Base-by-base conservation (phyloP, 2,888 invertebrate genomes). In the Pristionchus mayeri region DNA sequence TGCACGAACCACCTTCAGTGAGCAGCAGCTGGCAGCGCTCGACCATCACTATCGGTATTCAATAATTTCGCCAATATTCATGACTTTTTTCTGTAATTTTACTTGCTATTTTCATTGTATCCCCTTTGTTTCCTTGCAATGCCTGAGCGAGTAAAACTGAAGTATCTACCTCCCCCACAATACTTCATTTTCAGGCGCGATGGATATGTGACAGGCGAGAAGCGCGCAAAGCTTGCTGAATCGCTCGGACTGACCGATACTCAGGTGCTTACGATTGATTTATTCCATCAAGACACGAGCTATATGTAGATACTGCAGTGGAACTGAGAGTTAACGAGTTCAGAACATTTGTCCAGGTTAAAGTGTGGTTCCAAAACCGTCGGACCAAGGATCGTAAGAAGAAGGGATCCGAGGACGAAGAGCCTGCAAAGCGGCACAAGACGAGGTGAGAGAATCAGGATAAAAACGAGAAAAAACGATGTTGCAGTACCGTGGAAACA, bases 1-100 rank as follows among this genome's bases (percentile, higher is more conserved):
- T 54, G 93, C 94, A 3, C 91, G 94, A 44, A 94, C 94, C 6
- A 94, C 94, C 2, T 94, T 94, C 91, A 93, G 94, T 6, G 89
- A 91, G 7, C 93, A 93, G 30, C 94, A 94, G 90, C 91, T 94
- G 54, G 90, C 90, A 37, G 89, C 91, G 3, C 92, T 94, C 71
- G 94, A 94, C 89, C 87, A 89, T 13, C 93, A 93, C 85, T 94
- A 94, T 88, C 86, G 86, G 89, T 89, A 30, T n/a, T n/a, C n/a
- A n/a, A n/a, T n/a, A 34, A 37, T 21, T 44, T 44, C 13, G 13
- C 13, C 44, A 9, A 13, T 9, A 44, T 44, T 13, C 13, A 44
- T 44, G 44, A 13, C 44, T 44, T 13, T n/a, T n/a, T n/a, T n/a
- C n/a, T n/a, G n/a, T n/a, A n/a, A n/a, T n/a, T n/a, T n/a, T n/a